phyloP scores from a whole-genome alignment of 1,140 invertebrate genomes.

The Chironomus striatipennis region DNA sequence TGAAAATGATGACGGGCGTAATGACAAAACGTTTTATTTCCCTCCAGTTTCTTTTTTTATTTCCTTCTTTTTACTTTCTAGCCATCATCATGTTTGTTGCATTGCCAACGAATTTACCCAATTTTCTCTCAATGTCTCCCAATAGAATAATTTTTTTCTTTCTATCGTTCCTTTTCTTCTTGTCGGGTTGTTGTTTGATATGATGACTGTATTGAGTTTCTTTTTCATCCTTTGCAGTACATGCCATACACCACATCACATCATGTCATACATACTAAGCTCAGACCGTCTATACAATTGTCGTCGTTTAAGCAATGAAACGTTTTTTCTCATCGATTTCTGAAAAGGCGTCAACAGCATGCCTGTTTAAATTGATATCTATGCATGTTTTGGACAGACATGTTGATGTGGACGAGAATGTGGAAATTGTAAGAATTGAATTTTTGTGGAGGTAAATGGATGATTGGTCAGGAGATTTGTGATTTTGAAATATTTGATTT shows the following conservation, averaged over 20 bases:
- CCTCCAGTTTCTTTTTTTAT: too few relatives aligned
- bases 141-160: neutral
- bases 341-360: too few relatives aligned
- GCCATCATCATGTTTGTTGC: neutral
- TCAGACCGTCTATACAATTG: too few relatives aligned
- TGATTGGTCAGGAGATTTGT: too few relatives aligned
- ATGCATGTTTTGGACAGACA: neutral
- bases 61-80: too few relatives aligned
- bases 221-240: neutral
- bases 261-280: too few relatives aligned
- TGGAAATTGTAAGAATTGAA: too few relatives aligned
- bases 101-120: neutral
- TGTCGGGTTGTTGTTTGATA: neutral
- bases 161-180: too few relatives aligned
- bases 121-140: conserved; percentile 7
- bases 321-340: neutral
- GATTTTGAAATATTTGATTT: too few relatives aligned
- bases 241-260: too few relatives aligned
- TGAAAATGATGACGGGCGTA: conserved; percentile 12
- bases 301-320: neutral
- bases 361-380: too few relatives aligned
- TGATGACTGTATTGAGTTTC: neutral
- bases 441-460: too few relatives aligned
- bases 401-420: neutral
- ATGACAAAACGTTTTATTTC: conserved; percentile 1